Base-by-base conservation (phyloP, 2,888 invertebrate genomes). In the Andrena bicolor region DNA sequence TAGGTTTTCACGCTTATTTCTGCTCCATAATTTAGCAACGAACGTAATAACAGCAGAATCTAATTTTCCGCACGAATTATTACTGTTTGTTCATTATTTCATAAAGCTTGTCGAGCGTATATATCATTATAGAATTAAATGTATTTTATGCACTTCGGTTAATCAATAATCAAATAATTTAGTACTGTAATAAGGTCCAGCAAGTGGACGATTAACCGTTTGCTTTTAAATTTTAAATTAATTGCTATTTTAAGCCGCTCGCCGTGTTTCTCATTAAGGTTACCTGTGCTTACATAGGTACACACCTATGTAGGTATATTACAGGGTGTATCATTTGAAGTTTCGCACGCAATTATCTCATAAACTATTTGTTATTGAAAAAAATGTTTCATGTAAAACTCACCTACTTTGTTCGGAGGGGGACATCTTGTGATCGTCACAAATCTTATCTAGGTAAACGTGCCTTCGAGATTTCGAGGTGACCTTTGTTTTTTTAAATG, bases 121-220 rank as follows among this genome's bases (percentile, higher is more conserved):
- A 23, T 23, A 32, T 5, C 32, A 23, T 8, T 63, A 63, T 63
- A 13, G n/a, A 20, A 20, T 63, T 35, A 20, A 63, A 41, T 35
- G 63, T 63, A 63, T 23, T 61, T 32, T 32, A 61, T 20, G 32
- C 63, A 20, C 20, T 41, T 23, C n/a, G 13, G 23, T n/a, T 63
- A 63, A 41, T 32, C 63, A 41, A 23, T 23, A 23, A 35, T 26
- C n/a, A 32, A 63, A 63, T 35, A 35, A 63, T 35, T 20, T 35
- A 35, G 10, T 20, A 63, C 35, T 35, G 35, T 35, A 35, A 41
- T 35, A 35, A 63, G 20, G 20, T 63, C 23, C 10, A 35, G 7
- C 8, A 35, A 35, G 13, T 13, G 23, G 10, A 6, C 13, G 23
- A 41, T 13, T 2, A 13, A 8, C 13, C 23, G 3, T 7, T 63